Percentiles rank a stretch among this genome's conserved stretches.
phyloP scores from a whole-genome alignment of 2,113 vertebrate genomes.

The Bucco capensis region DNA sequence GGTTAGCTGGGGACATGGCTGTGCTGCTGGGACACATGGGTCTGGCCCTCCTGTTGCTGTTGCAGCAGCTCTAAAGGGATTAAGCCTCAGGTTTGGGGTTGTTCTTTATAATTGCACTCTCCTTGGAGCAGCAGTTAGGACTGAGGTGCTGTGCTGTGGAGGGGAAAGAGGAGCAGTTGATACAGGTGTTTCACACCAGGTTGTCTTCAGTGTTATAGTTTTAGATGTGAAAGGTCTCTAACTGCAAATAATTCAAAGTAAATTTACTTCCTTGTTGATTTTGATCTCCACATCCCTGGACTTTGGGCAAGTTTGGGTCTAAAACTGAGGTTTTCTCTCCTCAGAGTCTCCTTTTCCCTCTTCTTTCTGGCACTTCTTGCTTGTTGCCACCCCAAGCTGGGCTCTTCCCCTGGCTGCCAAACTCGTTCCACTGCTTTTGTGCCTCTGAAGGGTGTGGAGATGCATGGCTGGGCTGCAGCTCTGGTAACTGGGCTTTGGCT shows the following conservation, averaged over 20 bases:
- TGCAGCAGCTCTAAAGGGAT: neutral
- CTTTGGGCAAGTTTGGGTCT: neutral
- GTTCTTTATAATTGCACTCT: accelerated
- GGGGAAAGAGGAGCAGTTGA: neutral
- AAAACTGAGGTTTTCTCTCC: accelerated
- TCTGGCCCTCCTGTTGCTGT: neutral
- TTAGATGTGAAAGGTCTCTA: neutral
- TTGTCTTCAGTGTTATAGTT: neutral
- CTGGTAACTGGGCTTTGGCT: accelerated
- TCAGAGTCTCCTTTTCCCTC: neutral
- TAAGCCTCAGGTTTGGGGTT: neutral
- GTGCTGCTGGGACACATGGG: neutral
- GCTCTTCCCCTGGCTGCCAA: neutral
- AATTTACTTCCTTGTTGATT: neutral
- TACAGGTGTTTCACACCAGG: neutral
- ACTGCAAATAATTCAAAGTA: neutral
- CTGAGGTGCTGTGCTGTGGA: accelerated
- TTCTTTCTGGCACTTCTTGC: neutral
- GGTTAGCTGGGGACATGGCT: accelerated
- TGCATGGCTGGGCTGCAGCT: neutral
- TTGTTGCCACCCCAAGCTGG: neutral
- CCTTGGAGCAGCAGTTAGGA: neutral
- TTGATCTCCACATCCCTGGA: neutral
- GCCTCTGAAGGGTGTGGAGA: neutral
- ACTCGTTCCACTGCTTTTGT: neutral